These are phyloP conservation scores for Cariama cristata DNA, from an alignment of 2,113 vertebrate species.

Conservation along the genomic window DNA sequence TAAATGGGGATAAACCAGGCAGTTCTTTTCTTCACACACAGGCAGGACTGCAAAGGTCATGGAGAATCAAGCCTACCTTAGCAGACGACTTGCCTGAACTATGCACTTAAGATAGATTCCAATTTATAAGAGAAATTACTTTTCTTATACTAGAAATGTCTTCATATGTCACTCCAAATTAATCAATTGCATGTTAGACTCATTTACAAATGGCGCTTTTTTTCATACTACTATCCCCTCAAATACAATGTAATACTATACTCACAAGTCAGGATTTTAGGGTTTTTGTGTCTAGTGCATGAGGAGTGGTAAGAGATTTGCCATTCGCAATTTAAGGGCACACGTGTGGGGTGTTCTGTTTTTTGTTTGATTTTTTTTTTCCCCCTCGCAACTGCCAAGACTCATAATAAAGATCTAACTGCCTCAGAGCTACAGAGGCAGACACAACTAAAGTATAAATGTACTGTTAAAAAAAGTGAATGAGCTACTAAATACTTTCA, in stretches of 20 bases:
- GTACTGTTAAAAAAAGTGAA: not conserved
- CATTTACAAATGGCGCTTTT: not conserved
- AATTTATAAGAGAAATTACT: not conserved
- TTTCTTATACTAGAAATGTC: not conserved
- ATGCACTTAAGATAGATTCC: accelerated
- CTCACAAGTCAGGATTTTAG: not conserved
- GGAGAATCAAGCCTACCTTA: not conserved
- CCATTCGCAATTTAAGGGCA: not conserved
- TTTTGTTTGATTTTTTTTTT: not conserved
- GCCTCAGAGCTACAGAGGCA: not conserved
- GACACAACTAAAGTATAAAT: not conserved
- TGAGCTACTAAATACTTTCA: not conserved
- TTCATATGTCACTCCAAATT: not conserved
- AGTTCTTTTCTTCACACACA: not conserved
- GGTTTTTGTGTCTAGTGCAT: not conserved
- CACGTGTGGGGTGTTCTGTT: not conserved
- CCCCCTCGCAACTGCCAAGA: not conserved
- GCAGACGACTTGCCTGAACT: not conserved
- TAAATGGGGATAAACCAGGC: not conserved
- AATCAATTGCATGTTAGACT: not conserved
- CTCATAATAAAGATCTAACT: not conserved
- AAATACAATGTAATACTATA: not conserved
- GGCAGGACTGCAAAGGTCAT: not conserved
- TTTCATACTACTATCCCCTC: not conserved
- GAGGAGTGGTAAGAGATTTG: not conserved